A percentile compares a stretch with the other conserved stretches of the same genome.
These are phyloP conservation scores for Myrmophylax atrothorax DNA, from an alignment of 2,113 vertebrate genomes.

Conservation along the genomic window DNA sequence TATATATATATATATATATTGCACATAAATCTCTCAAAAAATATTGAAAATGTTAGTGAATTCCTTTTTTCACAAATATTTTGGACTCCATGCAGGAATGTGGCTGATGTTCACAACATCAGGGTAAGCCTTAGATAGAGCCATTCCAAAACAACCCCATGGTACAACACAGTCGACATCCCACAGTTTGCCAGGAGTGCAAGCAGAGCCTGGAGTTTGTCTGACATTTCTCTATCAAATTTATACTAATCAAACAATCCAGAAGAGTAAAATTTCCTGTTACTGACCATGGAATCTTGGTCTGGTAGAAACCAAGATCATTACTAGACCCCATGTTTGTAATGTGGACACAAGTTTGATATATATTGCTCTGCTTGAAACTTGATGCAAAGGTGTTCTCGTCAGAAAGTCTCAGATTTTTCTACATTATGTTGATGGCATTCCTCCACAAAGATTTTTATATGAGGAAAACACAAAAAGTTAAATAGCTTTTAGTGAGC, in stretches of 20 bases:
- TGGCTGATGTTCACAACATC: background rate
- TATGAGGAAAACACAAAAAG: background rate
- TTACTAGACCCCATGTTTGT: background rate
- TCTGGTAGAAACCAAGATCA: background rate
- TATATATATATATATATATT: too few relatives aligned
- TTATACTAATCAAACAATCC: background rate
- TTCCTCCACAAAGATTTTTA: background rate
- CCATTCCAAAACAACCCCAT: background rate
- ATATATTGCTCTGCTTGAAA: background rate
- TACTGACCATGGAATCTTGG: accelerated
- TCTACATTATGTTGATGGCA: background rate
- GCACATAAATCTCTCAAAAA: background rate
- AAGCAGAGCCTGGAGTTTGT: background rate
- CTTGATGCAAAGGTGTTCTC: background rate
- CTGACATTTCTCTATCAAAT: background rate
- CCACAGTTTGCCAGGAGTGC: background rate
- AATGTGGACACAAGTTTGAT: background rate
- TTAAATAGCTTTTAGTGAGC: background rate
- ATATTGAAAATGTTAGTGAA: background rate
- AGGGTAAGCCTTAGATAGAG: background rate
- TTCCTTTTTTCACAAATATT: background rate
- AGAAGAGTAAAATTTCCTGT: background rate
- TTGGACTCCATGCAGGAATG: background rate
- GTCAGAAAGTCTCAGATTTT: background rate
- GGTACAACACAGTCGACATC: background rate